phyloP scores from a whole-genome alignment of 2,888 invertebrate species.

The Lycocerus yunnanus region DNA sequence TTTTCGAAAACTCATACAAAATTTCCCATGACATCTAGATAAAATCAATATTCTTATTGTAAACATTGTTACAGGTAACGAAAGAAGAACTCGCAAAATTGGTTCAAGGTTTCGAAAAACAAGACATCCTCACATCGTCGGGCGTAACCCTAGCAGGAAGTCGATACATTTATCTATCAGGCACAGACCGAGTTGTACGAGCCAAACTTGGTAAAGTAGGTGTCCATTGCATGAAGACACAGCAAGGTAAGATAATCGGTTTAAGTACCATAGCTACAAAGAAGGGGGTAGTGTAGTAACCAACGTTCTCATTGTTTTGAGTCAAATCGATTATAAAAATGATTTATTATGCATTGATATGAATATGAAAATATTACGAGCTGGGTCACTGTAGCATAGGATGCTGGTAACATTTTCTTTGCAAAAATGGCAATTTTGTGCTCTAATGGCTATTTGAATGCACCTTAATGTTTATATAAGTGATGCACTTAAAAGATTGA shows the following conservation, averaged over 20 bases:
- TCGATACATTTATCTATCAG: conserved; percentile 94
- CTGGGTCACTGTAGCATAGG: background rate
- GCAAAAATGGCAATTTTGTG: background rate
- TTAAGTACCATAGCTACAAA: background rate
- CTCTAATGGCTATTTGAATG: background rate
- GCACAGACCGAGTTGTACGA: conserved; percentile 91
- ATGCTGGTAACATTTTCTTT: background rate
- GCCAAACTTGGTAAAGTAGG: conserved; percentile 93
- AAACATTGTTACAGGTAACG: conserved; percentile 72
- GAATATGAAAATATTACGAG: background rate
- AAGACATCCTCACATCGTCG: conserved; percentile 85
- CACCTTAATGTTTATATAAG: background rate
- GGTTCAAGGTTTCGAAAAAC: conserved; percentile 88
- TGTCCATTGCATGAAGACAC: conserved; percentile 95
- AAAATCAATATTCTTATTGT: background rate
- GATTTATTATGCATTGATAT: background rate
- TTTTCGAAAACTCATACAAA: background rate
- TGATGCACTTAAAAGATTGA: background rate
- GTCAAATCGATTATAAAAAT: background rate
- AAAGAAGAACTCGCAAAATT: conserved; percentile 91
- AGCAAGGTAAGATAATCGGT: conserved; percentile 70
- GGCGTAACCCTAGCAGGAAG: conserved; percentile 91
- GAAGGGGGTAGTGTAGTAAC: background rate
- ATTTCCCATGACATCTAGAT: too few species aligned
- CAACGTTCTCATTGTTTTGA: background rate